These are phyloP conservation scores for Eretmochelys imbricata DNA, from an alignment of 2,113 vertebrate genomes.

Conservation along the genomic window DNA sequence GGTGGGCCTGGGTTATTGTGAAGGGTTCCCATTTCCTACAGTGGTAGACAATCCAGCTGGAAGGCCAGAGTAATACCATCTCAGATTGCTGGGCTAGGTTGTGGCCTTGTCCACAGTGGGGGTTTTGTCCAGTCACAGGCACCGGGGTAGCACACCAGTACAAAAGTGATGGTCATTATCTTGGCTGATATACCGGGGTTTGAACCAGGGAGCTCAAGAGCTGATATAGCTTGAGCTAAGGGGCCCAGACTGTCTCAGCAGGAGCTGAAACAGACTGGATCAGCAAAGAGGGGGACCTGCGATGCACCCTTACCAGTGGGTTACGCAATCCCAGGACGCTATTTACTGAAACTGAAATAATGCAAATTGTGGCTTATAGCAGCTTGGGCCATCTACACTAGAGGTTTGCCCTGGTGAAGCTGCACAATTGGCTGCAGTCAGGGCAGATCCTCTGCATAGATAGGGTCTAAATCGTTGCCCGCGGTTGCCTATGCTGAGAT, in stretches of 20 bases:
- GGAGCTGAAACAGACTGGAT: neutral
- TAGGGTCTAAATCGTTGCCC: neutral
- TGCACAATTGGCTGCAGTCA: neutral
- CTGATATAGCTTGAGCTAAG: neutral
- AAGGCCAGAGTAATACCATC: neutral
- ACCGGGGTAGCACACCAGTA: neutral
- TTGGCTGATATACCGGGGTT: too few species aligned
- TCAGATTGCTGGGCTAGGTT: neutral
- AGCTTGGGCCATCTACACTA: accelerated
- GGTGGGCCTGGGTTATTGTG: neutral
- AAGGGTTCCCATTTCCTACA: neutral
- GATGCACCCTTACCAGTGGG: neutral
- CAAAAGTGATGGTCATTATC: neutral
- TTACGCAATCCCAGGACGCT: neutral
- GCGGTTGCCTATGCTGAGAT: neutral
- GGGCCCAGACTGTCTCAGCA: neutral
- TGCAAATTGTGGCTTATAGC: neutral
- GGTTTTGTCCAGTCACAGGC: neutral
- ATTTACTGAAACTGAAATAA: neutral
- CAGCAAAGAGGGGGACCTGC: accelerated
- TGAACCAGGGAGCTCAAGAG: neutral
- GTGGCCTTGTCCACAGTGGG: neutral
- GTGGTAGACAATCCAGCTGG: neutral
- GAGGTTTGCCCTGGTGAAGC: neutral
- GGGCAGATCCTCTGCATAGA: neutral